These are phyloP conservation scores for Miichthys miiuy DNA, from an alignment of 2,797 vertebrate genomes.

Conservation along the genomic window DNA sequence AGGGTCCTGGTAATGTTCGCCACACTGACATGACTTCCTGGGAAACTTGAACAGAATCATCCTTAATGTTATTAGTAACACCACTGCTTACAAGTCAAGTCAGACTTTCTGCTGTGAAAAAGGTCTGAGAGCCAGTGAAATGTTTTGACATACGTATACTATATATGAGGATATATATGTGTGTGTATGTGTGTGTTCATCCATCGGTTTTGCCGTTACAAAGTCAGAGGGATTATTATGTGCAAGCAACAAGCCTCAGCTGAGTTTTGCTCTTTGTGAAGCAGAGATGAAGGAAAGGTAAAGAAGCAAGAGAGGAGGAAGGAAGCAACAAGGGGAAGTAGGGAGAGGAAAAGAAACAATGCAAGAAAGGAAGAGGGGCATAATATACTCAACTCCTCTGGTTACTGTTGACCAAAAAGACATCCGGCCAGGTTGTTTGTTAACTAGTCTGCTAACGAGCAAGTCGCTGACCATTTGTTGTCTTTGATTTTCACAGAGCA, in stretches of 20 bases:
- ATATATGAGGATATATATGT: too few species aligned
- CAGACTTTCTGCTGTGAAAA: background rate
- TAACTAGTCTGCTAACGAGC: background rate
- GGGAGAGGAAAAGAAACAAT: too few species aligned
- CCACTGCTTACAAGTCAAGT: background rate
- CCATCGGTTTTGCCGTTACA: background rate
- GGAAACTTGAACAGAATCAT: background rate
- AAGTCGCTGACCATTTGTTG: background rate
- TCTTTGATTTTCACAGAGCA: conserved; percentile 45
- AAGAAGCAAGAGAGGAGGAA: background rate
- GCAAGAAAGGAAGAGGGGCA: too few species aligned
- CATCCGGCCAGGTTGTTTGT: background rate
- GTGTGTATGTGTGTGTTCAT: background rate
- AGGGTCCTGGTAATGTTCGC: background rate
- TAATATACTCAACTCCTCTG: too few species aligned
- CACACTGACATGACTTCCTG: background rate
- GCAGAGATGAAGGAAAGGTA: background rate
- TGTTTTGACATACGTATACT: too few species aligned
- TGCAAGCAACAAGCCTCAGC: background rate
- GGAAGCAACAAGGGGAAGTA: too few species aligned
- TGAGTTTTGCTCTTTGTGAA: background rate
- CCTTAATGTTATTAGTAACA: background rate
- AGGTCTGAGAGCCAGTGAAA: background rate
- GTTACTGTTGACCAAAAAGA: too few species aligned
- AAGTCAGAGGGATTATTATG: conserved; percentile 8